Evolutionary conservation across 2,888 invertebrate species (phyloP).

Genomic region (Panzeria rudis): DNA sequence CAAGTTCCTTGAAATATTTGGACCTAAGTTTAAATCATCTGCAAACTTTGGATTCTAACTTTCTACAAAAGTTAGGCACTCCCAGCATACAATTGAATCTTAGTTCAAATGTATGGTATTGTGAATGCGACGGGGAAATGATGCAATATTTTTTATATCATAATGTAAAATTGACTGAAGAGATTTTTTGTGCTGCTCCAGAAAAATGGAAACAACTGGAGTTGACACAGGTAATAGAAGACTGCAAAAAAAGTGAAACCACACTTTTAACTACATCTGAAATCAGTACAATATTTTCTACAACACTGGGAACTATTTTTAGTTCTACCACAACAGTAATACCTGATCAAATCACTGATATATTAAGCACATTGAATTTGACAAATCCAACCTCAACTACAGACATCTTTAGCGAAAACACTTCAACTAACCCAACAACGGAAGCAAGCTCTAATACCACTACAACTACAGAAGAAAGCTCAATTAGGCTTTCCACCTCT

Average conservation of each 20-base stretch:
- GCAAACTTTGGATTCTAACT: constrained; percentile 11
- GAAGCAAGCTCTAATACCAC: no score
- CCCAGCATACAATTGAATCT: constrained; percentile 23
- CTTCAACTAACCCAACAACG: no score
- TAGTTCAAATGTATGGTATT: constrained; percentile 40
- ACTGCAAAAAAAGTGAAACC: background rate
- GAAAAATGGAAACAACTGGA: constrained; percentile 2
- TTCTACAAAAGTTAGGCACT: constrained; percentile 1
- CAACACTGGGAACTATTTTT: background rate
- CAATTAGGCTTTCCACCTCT: no score
- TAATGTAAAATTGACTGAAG: background rate
- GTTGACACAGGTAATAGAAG: background rate
- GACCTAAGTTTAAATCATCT: constrained; percentile 51
- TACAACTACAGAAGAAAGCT: no score
- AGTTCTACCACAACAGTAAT: no score
- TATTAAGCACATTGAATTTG: no score
- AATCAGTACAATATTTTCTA: background rate
- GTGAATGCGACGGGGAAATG: constrained; percentile 43
- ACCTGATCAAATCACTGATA: no score
- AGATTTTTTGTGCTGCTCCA: constrained; percentile 37
- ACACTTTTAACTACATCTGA: background rate
- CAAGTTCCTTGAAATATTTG: constrained; percentile 4
- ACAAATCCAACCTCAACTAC: no score
- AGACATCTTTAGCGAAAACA: no score
- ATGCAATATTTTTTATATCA: constrained; percentile 25